Evolutionary conservation across 2,888 invertebrate genomes (phyloP), one percentile per base, ranked within the genome.

Genomic region (Drosophila cyrtoloma): DNA sequence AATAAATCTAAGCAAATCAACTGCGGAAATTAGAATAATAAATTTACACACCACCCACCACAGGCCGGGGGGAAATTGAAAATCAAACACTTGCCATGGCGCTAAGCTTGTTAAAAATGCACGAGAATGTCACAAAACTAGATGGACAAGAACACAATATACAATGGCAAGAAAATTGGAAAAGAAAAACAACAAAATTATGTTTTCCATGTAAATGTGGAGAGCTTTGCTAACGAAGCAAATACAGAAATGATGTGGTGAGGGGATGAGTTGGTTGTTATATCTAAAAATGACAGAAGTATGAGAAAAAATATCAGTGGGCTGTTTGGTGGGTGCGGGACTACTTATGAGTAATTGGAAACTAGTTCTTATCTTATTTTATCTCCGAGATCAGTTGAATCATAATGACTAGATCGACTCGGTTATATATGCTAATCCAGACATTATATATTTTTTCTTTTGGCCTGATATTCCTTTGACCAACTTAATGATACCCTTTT

Each of bases 11-110:
- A 70, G 69, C 77, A 80, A 90, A 79, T 85, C 77, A 81, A 73
- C 77, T 52, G 64, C 56, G 53, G 32, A 73, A 85, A 88, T 88
- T 88, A 91, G 71, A 91, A 88, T 88, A 91, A 79, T 89, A 91
- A 88, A 88, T 88, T 88, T 84, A 52, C 37, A 35, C 33, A 56
- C 57, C 55, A 12, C 30, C 65, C 50, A 30, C 55, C 19, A 12
- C 32, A 52, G 52, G 30, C 14, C n/a, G n/a, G 26, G 26, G 37
- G 35, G 30, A 68, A 66, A 76, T 71, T 69, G 70, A 61, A 84
- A 75, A 73, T 73, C 83, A 79, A 86, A 85, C 81, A 78, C 78
- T 85, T 72, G 68, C 44, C 64, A 50, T 32, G 63, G 61, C 85
- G 67, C 58, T 74, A 60, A 79, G 83, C 81, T 90, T 86, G 75